These are phyloP conservation scores for Heteractis magnifica DNA, from an alignment of 92 coral and sea anemone genomes.

Conservation along the genomic window DNA sequence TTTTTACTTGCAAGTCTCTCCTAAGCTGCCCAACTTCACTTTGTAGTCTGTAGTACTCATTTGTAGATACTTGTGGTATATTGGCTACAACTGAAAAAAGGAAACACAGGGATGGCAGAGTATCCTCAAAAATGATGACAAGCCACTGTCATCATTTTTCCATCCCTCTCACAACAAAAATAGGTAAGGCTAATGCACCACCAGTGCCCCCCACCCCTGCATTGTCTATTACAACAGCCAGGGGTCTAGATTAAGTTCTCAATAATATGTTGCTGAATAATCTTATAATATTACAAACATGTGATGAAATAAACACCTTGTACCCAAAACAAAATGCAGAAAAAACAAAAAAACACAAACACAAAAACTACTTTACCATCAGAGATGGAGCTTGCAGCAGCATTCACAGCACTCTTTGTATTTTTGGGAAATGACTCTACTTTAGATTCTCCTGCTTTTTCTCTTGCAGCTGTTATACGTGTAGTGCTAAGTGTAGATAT, in stretches of 20 bases:
- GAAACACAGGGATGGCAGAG: not conserved
- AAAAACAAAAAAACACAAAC: not conserved
- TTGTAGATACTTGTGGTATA: constrained; percentile 57
- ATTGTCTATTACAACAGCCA: too few species aligned
- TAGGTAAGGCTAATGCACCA: too few species aligned
- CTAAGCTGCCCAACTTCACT: constrained; percentile 63
- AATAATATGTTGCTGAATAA: too few species aligned
- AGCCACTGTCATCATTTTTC: not conserved
- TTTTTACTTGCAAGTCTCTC: constrained; percentile 53
- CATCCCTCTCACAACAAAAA: not conserved
- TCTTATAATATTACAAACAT: too few species aligned
- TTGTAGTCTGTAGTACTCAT: constrained; percentile 68
- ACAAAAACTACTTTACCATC: constrained; percentile 34
- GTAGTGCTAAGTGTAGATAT: not conserved
- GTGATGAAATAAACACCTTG: too few species aligned
- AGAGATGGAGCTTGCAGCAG: constrained; percentile 49
- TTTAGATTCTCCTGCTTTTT: constrained; percentile 22
- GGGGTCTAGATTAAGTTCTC: too few species aligned
- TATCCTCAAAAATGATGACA: not conserved
- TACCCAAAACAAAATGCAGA: not conserved
- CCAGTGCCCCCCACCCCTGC: too few species aligned
- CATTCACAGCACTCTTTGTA: constrained; percentile 41
- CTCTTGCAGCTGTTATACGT: constrained; percentile 9
- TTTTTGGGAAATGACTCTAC: constrained; percentile 25
- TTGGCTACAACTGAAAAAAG: constrained; percentile 35